Percentiles rank a stretch among this genome's conserved stretches.
Evolutionary conservation across 2,113 vertebrate species (phyloP).

Genomic region (Conger conger): DNA sequence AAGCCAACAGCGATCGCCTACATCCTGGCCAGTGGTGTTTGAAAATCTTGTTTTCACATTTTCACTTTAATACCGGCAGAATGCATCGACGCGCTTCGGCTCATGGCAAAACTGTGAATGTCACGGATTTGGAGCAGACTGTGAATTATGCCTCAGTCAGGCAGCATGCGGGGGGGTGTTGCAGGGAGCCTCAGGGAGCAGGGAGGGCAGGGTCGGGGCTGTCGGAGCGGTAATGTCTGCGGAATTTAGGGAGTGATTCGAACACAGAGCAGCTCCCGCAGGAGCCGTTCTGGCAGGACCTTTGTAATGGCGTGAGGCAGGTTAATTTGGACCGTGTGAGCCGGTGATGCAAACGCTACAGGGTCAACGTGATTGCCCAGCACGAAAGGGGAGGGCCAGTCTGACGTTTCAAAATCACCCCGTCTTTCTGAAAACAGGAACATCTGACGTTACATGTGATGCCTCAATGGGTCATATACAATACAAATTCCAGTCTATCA

Average conservation of each 20-base stretch:
- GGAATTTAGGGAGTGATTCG: slow-evolving; percentile 14
- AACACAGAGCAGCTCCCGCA: background rate
- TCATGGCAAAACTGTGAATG: background rate
- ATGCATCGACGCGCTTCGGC: background rate
- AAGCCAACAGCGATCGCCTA: background rate
- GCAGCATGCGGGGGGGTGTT: background rate
- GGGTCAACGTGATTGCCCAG: background rate
- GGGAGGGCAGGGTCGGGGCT: background rate
- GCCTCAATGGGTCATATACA: too few relatives aligned
- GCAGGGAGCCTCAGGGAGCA: background rate
- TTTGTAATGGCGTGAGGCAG: background rate
- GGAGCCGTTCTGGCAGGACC: background rate
- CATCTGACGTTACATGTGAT: background rate
- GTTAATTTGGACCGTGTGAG: background rate
- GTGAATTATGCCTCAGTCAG: background rate
- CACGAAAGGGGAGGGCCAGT: background rate
- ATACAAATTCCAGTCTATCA: slow-evolving; percentile 64
- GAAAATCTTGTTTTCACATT: background rate
- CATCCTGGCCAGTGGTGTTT: background rate
- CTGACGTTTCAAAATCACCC: too few relatives aligned
- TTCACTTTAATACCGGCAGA: background rate
- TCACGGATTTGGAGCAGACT: background rate
- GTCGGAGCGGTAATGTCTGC: background rate
- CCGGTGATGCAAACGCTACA: background rate
- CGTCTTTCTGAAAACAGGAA: background rate